Percentiles rank a stretch among this genome's conserved stretches.
phyloP scores from a whole-genome alignment of 2,888 invertebrate genomes.

The Aphodius sticticus region DNA sequence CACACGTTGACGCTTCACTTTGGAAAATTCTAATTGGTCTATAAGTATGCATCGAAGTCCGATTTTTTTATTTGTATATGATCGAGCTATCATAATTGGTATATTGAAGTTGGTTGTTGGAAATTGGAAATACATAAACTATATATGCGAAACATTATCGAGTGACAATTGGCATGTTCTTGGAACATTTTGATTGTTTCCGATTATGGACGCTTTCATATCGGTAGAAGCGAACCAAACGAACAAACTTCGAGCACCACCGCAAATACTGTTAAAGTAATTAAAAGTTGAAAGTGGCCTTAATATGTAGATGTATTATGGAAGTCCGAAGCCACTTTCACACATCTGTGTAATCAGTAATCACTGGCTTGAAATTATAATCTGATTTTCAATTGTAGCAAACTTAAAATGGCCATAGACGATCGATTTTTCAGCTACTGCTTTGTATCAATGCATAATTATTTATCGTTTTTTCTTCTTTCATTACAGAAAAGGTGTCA shows the following conservation, averaged over 20 bases:
- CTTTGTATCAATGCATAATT: neutral
- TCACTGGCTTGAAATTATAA: neutral
- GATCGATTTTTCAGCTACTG: neutral
- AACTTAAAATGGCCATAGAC: neutral
- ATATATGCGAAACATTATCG: too few species aligned
- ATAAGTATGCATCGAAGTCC: too few species aligned
- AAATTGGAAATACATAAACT: too few species aligned
- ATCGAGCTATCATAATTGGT: too few species aligned
- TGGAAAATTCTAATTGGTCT: too few species aligned
- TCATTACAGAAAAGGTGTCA: neutral
- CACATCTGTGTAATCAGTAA: neutral
- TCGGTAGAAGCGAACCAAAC: neutral
- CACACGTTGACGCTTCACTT: too few species aligned
- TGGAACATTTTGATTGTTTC: neutral
- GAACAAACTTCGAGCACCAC: neutral
- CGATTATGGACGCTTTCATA: constrained; percentile 4
- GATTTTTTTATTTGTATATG: too few species aligned
- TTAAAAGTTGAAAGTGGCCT: constrained; percentile 4
- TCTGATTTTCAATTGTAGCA: neutral
- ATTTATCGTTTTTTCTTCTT: neutral
- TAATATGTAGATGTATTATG: neutral
- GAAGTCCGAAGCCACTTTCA: neutral
- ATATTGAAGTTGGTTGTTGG: too few species aligned
- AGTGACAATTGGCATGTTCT: neutral
- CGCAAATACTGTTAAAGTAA: neutral